Evolutionary conservation across 2,888 invertebrate species (phyloP).

Genomic region (Mechanitis messenoides): DNA sequence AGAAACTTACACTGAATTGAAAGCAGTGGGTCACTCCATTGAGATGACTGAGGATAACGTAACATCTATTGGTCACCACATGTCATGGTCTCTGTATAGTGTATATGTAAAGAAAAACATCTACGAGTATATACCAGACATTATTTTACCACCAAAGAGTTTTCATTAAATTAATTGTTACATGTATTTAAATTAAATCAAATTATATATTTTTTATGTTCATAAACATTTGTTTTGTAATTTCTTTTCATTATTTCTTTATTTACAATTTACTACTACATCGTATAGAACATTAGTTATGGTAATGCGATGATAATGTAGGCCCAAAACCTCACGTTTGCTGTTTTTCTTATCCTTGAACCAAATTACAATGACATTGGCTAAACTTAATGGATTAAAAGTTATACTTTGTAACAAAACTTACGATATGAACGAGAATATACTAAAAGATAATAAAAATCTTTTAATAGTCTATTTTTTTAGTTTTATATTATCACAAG

Average conservation of each 20-base stretch:
- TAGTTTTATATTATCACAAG: too few relatives aligned
- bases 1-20: background rate
- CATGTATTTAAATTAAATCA: too few relatives aligned
- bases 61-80: background rate
- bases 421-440: background rate
- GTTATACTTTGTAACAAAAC: slow-evolving; percentile 10
- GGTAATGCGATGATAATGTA: background rate
- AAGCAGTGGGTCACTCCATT: slow-evolving; percentile 3
- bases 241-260: too few relatives aligned
- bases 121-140: too few relatives aligned
- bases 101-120: too few relatives aligned
- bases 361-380: slow-evolving; percentile 15
- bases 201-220: too few relatives aligned
- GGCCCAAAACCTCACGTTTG: background rate
- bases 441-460: background rate
- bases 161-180: too few relatives aligned
- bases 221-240: too few relatives aligned
- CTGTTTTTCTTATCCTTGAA: slow-evolving; percentile 15
- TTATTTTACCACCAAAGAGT: too few relatives aligned
- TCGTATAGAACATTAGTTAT: background rate
- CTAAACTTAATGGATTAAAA: slow-evolving; percentile 19
- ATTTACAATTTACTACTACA: background rate
- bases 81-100: background rate
- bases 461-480: too few relatives aligned
- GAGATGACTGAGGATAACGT: slow-evolving; percentile 3